Evolutionary conservation across 2,797 vertebrate genomes (phyloP).

Genomic region (Typhlichthys eigenmanni): DNA sequence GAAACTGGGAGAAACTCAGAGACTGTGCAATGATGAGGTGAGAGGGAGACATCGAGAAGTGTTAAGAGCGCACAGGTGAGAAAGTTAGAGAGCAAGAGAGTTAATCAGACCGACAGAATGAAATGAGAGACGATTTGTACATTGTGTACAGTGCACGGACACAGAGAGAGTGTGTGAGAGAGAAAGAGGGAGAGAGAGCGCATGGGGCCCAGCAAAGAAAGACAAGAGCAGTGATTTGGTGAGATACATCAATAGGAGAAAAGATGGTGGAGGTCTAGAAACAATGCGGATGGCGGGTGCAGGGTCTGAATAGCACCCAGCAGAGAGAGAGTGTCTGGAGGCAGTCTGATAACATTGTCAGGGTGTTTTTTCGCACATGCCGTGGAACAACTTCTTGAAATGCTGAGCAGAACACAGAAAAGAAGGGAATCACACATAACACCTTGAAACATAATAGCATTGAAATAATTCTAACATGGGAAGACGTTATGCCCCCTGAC

Average conservation of each 20-base stretch:
- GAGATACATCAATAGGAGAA: neutral
- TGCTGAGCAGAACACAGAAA: slow-evolving; percentile 46
- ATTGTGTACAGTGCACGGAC: too few relatives aligned
- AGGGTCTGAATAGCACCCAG: neutral
- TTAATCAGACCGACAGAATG: neutral
- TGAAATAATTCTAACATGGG: slow-evolving; percentile 49
- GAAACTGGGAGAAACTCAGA: slow-evolving; percentile 30
- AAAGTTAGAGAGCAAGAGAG: neutral
- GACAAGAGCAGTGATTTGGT: slow-evolving; percentile 4
- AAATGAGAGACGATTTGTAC: too few relatives aligned
- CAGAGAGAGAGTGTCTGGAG: slow-evolving; percentile 35
- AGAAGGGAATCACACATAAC: slow-evolving; percentile 52
- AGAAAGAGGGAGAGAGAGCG: neutral
- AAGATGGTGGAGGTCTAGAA: neutral
- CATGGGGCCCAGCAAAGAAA: neutral
- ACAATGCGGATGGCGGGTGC: too few relatives aligned
- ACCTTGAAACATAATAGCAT: slow-evolving; percentile 43
- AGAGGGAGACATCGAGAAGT: neutral
- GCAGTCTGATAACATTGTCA: slow-evolving; percentile 36
- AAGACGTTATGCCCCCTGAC: slow-evolving; percentile 41
- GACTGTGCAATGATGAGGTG: slow-evolving; percentile 9
- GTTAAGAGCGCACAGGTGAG: neutral
- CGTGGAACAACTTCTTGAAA: slow-evolving; percentile 34
- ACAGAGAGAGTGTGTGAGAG: neutral
- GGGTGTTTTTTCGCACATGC: slow-evolving; percentile 55